These are phyloP conservation scores for Urocolius indicus DNA, from an alignment of 2,113 vertebrate genomes.

Conservation along the genomic window DNA sequence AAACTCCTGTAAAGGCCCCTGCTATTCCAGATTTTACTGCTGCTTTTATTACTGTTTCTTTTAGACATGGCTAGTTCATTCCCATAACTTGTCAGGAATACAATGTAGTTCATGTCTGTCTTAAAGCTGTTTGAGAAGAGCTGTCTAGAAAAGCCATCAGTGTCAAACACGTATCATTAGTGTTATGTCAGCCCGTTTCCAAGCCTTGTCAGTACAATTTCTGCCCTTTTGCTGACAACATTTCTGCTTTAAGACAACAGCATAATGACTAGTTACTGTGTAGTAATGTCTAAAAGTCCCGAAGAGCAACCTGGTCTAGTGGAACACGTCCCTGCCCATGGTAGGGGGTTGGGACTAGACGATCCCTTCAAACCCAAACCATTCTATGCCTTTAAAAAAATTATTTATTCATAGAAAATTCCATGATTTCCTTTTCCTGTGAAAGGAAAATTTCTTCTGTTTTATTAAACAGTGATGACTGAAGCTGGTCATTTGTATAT, in stretches of 20 bases:
- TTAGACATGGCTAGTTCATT: background rate
- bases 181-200: background rate
- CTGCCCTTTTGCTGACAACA: background rate
- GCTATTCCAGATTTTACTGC: background rate
- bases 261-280: background rate
- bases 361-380: too few relatives aligned
- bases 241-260: conserved; percentile 34
- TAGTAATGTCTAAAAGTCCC: background rate
- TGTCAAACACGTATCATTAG: background rate
- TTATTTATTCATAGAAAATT: too few relatives aligned
- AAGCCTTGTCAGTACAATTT: conserved; percentile 35
- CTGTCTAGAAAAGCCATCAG: background rate
- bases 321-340: too few relatives aligned
- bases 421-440: too few relatives aligned
- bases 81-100: background rate
- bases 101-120: background rate
- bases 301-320: background rate
- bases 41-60: background rate
- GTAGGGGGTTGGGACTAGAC: too few relatives aligned
- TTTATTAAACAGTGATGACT: background rate
- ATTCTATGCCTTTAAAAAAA: too few relatives aligned
- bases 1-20: background rate
- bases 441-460: background rate
- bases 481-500: background rate
- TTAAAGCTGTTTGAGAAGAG: background rate